phyloP scores from a whole-genome alignment of 2,888 invertebrate genomes.

The Pherbina coryleti region DNA sequence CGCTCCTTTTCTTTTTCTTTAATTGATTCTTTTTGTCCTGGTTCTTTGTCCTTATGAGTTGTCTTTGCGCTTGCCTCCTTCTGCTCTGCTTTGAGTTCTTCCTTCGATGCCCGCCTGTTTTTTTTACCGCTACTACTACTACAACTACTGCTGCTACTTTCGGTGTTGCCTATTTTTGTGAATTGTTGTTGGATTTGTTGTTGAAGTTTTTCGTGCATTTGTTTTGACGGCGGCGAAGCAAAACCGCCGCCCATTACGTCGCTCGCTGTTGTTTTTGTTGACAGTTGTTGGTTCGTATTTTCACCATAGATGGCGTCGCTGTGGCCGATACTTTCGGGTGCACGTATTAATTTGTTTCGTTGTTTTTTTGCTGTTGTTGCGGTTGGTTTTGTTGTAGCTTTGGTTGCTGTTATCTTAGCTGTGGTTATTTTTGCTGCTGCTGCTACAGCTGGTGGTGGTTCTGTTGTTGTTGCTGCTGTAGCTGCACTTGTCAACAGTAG shows the following conservation, averaged over 20 bases:
- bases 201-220: constrained; percentile 63
- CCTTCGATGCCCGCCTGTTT: not conserved
- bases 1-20: not conserved
- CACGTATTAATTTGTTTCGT: constrained; percentile 44
- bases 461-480: constrained; percentile 5
- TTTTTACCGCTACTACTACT: not conserved
- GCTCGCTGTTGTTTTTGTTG: constrained; percentile 26
- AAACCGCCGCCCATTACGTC: constrained; percentile 68
- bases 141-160: constrained; percentile 1
- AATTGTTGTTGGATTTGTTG: constrained; percentile 48
- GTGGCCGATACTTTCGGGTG: constrained; percentile 34
- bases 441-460: not conserved
- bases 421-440: not conserved
- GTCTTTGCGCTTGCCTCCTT: not conserved
- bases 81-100: not conserved
- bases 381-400: constrained; percentile 21
- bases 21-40: not conserved
- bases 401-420: constrained; percentile 5
- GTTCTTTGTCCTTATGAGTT: not conserved
- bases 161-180: constrained; percentile 19
- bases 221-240: constrained; percentile 59
- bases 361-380: constrained; percentile 31
- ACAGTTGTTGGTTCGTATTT: constrained; percentile 2
- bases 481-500: no score
- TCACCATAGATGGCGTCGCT: constrained; percentile 24